Evolutionary conservation across 1,140 invertebrate genomes (phyloP).

Genomic region (Lysiphlebus fabarum): DNA sequence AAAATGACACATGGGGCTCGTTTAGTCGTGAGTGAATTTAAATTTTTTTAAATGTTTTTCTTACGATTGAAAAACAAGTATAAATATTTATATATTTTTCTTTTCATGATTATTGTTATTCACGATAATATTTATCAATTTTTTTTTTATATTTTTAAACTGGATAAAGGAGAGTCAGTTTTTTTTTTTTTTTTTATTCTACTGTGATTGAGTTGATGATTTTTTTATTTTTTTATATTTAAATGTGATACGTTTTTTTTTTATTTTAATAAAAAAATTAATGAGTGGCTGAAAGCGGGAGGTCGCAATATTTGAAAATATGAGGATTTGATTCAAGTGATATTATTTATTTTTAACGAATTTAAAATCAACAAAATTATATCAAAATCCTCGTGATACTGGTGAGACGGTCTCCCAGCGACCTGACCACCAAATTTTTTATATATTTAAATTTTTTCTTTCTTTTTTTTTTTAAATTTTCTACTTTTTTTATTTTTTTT

Average conservation of each 20-base stretch:
- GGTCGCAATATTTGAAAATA: conserved; percentile 13
- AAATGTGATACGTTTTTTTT: conserved; percentile 13
- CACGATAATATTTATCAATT: conserved; percentile 14
- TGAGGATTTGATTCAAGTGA: no score
- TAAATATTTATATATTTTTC: conserved; percentile 20
- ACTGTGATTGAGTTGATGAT: conserved; percentile 15
- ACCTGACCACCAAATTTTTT: conserved; percentile 26
- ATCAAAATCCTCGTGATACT: conserved; percentile 11
- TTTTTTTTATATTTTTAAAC: conserved; percentile 20
- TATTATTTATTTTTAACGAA: background rate
- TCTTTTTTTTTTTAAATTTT: conserved; percentile 1
- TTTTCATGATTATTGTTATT: conserved; percentile 11
- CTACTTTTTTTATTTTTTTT: background rate
- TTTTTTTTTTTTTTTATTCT: conserved; percentile 13
- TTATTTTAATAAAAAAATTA: conserved; percentile 49
- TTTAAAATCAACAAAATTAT: conserved; percentile 3
- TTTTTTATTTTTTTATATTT: conserved; percentile 10
- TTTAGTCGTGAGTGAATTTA: conserved; percentile 27
- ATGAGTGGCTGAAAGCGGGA: conserved; percentile 31
- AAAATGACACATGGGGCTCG: conserved; percentile 12
- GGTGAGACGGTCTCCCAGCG: conserved; percentile 22
- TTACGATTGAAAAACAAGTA: conserved; percentile 22
- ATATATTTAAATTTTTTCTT: conserved; percentile 17
- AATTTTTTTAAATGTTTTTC: conserved; percentile 16
- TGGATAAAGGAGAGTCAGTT: conserved; percentile 34